Evolutionary conservation across 2,888 invertebrate species (phyloP).

Genomic region (Anarsia innoxiella): DNA sequence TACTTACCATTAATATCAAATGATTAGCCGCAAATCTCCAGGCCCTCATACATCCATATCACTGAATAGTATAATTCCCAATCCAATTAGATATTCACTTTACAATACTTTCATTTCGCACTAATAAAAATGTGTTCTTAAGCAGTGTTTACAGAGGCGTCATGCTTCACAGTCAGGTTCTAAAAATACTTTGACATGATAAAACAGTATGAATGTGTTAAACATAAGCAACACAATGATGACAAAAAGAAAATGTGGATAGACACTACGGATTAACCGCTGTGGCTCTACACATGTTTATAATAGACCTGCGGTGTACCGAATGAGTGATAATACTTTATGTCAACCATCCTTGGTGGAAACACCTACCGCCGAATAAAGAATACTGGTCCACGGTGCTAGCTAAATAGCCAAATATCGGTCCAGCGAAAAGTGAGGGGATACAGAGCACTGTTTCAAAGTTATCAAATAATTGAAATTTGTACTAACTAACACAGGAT

Average conservation of each 20-base stretch:
- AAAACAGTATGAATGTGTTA: conserved; percentile 65
- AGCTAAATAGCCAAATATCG: background rate
- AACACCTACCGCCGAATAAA: conserved; percentile 6
- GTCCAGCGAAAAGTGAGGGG: background rate
- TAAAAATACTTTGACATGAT: conserved; percentile 70
- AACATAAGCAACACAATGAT: conserved; percentile 59
- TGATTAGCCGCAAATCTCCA: conserved; percentile 27
- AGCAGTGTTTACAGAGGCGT: conserved; percentile 57
- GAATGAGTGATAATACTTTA: conserved; percentile 12
- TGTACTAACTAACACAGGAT: conserved; percentile 12
- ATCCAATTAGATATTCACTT: conserved; percentile 14
- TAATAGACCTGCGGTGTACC: conserved; percentile 18
- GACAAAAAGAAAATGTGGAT: conserved; percentile 54
- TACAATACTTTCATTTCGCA: conserved; percentile 22
- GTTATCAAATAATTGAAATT: conserved; percentile 9
- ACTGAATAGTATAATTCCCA: conserved; percentile 26
- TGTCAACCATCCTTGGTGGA: conserved; percentile 10
- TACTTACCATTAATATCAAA: conserved; percentile 59
- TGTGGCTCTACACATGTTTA: conserved; percentile 29
- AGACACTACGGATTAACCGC: conserved; percentile 55
- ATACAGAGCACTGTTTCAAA: conserved; percentile 7
- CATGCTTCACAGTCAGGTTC: conserved; percentile 56
- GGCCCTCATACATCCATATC: conserved; percentile 44
- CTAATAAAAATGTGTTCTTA: conserved; percentile 23
- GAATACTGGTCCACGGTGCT: background rate